Conservation (phyloP, 2,888 invertebrate genomes). For the Isoperla grammatica region DNA sequence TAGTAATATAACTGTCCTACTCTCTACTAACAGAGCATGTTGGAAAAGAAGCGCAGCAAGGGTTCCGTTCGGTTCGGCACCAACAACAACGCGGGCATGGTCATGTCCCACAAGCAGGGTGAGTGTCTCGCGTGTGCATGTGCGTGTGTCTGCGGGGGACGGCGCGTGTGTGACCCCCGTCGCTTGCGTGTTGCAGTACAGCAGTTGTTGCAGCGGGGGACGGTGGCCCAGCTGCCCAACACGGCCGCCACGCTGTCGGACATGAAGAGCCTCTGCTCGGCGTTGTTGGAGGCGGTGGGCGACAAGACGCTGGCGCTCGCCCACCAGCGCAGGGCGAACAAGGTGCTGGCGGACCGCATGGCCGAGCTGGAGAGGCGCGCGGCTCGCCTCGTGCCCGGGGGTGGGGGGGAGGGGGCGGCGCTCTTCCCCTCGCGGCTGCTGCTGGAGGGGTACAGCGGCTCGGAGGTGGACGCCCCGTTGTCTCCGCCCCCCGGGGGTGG, state of each 20-base stretch:
- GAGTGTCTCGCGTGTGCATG: slow-evolving; percentile 25
- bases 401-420: slow-evolving; percentile 48
- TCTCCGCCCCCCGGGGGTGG: too few relatives aligned
- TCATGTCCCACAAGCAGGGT: slow-evolving; percentile 81
- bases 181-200: slow-evolving; percentile 53
- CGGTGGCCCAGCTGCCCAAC: slow-evolving; percentile 49
- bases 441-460: slow-evolving; percentile 55
- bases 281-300: slow-evolving; percentile 74
- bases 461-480: slow-evolving; percentile 47
- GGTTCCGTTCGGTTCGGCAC: slow-evolving; percentile 62
- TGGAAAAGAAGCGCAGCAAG: slow-evolving; percentile 67
- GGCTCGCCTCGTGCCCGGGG: slow-evolving; percentile 53
- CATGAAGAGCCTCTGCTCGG: slow-evolving; percentile 68
- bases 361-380: slow-evolving; percentile 75
- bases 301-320: slow-evolving; percentile 79
- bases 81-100: slow-evolving; percentile 57
- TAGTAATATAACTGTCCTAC: not conserved
- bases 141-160: too few relatives aligned
- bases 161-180: not conserved
- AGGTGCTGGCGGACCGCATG: slow-evolving; percentile 73
- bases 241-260: slow-evolving; percentile 66
- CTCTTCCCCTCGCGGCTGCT: slow-evolving; percentile 60
- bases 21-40: slow-evolving; percentile 51
- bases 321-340: slow-evolving; percentile 83
- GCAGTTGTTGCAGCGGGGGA: slow-evolving; percentile 63